Evolutionary conservation across 2,797 vertebrate genomes (phyloP).

Genomic region (Phrynocephalus guinanensis): DNA sequence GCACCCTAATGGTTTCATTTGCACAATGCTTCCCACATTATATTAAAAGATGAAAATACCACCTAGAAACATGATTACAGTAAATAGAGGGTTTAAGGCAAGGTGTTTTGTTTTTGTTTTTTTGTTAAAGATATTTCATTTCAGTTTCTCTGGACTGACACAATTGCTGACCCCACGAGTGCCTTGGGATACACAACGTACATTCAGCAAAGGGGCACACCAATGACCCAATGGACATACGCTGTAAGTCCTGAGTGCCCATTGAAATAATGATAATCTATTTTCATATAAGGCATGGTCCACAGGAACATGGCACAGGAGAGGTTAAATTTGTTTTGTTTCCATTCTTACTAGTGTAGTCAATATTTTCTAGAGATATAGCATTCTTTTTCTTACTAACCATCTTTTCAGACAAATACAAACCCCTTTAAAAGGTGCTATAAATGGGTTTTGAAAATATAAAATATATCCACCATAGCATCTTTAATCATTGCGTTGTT

Average conservation of each 20-base stretch:
- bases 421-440: constrained; percentile 79
- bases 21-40: constrained; percentile 51
- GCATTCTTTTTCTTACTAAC: constrained; percentile 67
- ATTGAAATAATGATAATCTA: constrained; percentile 71
- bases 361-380: constrained; percentile 69
- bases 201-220: constrained; percentile 76
- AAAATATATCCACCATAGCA: constrained; percentile 65
- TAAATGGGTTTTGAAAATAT: constrained; percentile 79
- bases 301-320: constrained; percentile 78
- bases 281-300: constrained; percentile 80
- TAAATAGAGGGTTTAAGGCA: constrained; percentile 97
- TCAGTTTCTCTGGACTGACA: constrained; percentile 68
- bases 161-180: constrained; percentile 63
- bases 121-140: constrained; percentile 72
- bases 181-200: constrained; percentile 75
- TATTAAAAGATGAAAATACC: constrained; percentile 65
- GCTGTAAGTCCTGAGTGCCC: constrained; percentile 79
- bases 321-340: constrained; percentile 72
- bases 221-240: constrained; percentile 71
- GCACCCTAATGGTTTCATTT: constrained; percentile 40
- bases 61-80: constrained; percentile 73
- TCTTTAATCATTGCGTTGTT: constrained; percentile 75
- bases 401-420: constrained; percentile 77
- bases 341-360: constrained; percentile 72
- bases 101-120: constrained; percentile 73